Base-by-base conservation (phyloP, 2,888 invertebrate genomes). In the Mythimna loreyi region DNA sequence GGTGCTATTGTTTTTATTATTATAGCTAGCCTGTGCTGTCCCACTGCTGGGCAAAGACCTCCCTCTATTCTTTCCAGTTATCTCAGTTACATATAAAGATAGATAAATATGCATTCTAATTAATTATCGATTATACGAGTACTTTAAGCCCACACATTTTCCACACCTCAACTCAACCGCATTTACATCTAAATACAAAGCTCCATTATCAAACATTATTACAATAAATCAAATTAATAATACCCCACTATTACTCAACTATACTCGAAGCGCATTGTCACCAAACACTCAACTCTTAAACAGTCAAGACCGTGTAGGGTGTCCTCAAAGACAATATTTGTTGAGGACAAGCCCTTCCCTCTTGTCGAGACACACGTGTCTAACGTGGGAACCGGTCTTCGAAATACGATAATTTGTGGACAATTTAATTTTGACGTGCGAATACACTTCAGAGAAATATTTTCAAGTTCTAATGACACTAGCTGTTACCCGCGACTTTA, bases 261-360 rank as follows among this genome's bases (percentile, higher is more conserved):
- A 55, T 21, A 68, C 69, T 82, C 71, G 50, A 63, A 56, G 58
- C 62, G 65, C 72, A 82, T 85, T 86, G 85, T 85, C 83, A 69
- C 82, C 75, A 82, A 67, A 77, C 84, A 80, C 83, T 91, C 90
- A 88, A 91, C 93, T 89, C 93, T 91, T 92, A 90, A 90, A 89
- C 89, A 92, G 91, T 92, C 92, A 92, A 92, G 89, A 87, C 85
- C 82, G 80, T 82, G 84, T 86, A 90, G 91, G 89, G 91, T 89
- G 94, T 93, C 93, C 94, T 95, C 94, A 94, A 93, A 92, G 94
- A 94, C 94, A 95, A 95, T 94, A 94, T 95, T 95, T 93, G 94
- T 88, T 87, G 89, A 94, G 94, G 92, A 93, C 94, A 91, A 86
- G 86, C 90, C 91, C 90, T 82, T 88, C 88, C 89, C 89, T 89